Evolutionary conservation across 2,797 vertebrate species (phyloP), one percentile per base, ranked within the genome.

Genomic region (Characodon lateralis): DNA sequence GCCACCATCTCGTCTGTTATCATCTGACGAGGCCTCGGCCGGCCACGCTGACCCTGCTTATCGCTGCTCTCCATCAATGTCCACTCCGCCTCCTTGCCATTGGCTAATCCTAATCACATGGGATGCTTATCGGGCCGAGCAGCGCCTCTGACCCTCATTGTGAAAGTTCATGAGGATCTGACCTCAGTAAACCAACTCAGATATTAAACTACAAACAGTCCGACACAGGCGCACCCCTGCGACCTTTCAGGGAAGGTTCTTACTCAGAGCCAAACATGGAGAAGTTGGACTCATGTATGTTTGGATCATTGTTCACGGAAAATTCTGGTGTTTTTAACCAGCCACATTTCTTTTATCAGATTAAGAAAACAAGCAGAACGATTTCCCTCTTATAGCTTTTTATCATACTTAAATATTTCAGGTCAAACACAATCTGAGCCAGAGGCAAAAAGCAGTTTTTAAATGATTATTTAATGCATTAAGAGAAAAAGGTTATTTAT

Each of bases 21-120:
- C 85, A 31, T 75, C 83, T 65, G 75, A 50, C 31, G 61, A 43
- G 87, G 88, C 84, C 82, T 81, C 81, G 73, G 55, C 85, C 77
- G 87, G 88, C 84, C 90, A 89, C 80, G 77, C 78, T 91, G 93
- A 91, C 89, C 79, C 71, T 35, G 71, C 72, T 86, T 92, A 96
- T 95, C 93, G 88, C 78, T 56, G 70, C 87, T 84, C 82, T 92
- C 88, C 89, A 95, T 95, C 94, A 92, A 85, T 89, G 88, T 89
- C 93, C 90, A 81, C 85, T 71, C 83, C 76, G 74, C 82, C 69
- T 78, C 73, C 12, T 2, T 61, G 75, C 65, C 69, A 92, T 89
- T 92, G 90, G 91, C 69, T 79, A 31, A 58, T 75, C 55, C 69
- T 6, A 50, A 43, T 79, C 92, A 90, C 88, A 84, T 83, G 88